Base-by-base conservation (phyloP, 2,888 invertebrate species). In the Eurois occulta region DNA sequence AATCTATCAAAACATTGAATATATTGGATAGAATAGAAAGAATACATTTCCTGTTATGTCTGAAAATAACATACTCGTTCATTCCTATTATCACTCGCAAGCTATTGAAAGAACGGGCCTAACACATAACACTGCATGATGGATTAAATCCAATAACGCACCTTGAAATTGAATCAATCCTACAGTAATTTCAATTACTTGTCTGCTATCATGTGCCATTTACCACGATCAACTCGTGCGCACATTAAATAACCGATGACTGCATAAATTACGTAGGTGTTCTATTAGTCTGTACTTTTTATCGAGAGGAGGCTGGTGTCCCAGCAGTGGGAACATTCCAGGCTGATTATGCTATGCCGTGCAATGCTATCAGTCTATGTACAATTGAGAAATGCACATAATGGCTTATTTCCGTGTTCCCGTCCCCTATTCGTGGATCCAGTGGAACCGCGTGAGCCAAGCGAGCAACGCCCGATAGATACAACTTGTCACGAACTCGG, bases 401-500 rank as follows among this genome's bases (percentile, higher is more conserved):
- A 86, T 87, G 62, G 77, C 78, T 85, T 78, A 78, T 86, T 81
- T 90, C 84, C 91, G 89, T 88, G 86, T 88, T 87, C 62, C 75
- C 69, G 70, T 73, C 74, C 85, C 80, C 77, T 83, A 84, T 82
- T 69, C 68, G 73, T 83, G 75, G 78, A 80, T 87, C 78, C 84
- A 87, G 48, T 78, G 80, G 79, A 82, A 69, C 78, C 81, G 70
- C 70, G 72, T 85, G 86, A 87, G 38, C 73, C 77, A 82, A 88
- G 58, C 86, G 87, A 89, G 88, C 91, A 90, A 86, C 83, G 88
- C 85, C 90, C 91, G 89, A 93, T 91, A 92, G 91, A 92, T 86
- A 91, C 87, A 90, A 93, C 88, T 92, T 93, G 94, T 94, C 94
- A 94, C 93, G 92, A 95, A 95, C 93, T 92, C 94, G 94, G 95